Conservation (phyloP, 2,113 vertebrate species). For the Ceratotherium simum region DNA sequence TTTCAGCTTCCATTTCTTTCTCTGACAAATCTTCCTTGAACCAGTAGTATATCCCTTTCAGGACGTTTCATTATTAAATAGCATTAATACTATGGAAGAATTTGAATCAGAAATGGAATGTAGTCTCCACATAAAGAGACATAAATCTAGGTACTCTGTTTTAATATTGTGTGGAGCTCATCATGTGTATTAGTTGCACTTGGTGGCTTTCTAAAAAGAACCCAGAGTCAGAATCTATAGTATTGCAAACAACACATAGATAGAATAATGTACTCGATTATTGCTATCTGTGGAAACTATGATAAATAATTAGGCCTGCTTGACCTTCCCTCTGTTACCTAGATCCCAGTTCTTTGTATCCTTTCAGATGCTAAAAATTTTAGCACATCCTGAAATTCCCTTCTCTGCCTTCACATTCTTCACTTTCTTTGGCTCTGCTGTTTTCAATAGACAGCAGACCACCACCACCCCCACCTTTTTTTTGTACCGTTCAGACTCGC, state of each 20-base stretch:
- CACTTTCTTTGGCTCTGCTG: conserved; percentile 56
- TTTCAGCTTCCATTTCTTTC: conserved; percentile 59
- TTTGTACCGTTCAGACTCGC: conserved; percentile 58
- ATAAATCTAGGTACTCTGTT: conserved; percentile 40
- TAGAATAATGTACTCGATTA: conserved; percentile 46
- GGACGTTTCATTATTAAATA: conserved; percentile 68
- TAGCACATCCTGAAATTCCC: conserved; percentile 64
- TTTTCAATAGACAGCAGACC: conserved; percentile 59
- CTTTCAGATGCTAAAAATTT: conserved; percentile 62
- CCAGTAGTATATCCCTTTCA: conserved; percentile 46
- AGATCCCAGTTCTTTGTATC: conserved; percentile 58
- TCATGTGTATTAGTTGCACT: conserved; percentile 44
- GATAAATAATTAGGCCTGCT: conserved; percentile 59
- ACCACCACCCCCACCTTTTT: neutral
- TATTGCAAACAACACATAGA: neutral
- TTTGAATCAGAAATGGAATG: conserved; percentile 47
- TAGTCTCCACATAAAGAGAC: conserved; percentile 6
- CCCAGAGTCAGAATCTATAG: conserved; percentile 23
- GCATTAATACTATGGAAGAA: conserved; percentile 41
- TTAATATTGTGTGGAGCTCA: conserved; percentile 47
- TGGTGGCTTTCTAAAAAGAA: conserved; percentile 59
- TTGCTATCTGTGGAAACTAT: conserved; percentile 41
- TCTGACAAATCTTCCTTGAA: conserved; percentile 46
- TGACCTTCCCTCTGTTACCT: conserved; percentile 50
- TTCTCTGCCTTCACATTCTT: conserved; percentile 56